Conservation (phyloP, 2,797 vertebrate genomes). For the Chloroceryle amazona region DNA sequence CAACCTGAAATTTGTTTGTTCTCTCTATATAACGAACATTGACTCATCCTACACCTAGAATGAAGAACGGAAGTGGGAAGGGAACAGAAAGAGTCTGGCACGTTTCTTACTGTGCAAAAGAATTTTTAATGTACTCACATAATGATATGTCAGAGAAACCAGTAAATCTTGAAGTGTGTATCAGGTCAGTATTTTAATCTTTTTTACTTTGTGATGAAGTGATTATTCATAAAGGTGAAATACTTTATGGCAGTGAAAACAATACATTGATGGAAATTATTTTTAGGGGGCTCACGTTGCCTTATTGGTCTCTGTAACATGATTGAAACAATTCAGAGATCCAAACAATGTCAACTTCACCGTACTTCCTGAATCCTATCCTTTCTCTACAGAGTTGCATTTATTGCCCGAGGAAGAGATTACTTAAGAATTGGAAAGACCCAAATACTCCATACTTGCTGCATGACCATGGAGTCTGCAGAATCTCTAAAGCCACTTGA, state of each 20-base stretch:
- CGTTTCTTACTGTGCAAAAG: not conserved
- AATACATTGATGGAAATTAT: not conserved
- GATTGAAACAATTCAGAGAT: conserved; percentile 6
- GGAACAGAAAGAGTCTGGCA: not conserved
- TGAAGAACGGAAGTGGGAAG: not conserved
- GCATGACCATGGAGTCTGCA: not conserved
- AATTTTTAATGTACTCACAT: conserved; percentile 13
- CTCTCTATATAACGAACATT: not conserved
- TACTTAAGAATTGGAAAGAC: conserved; percentile 1
- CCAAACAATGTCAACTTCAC: not conserved
- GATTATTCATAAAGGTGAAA: not conserved
- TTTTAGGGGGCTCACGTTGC: not conserved
- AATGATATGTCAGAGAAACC: not conserved
- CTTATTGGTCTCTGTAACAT: not conserved
- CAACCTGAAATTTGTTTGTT: not conserved
- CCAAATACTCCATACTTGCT: not conserved
- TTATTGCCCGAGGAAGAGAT: not conserved
- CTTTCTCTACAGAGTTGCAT: not conserved
- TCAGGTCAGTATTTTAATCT: not conserved
- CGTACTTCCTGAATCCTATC: not conserved
- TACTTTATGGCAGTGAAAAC: not conserved
- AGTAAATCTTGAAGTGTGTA: conserved; percentile 1
- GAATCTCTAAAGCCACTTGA: conserved; percentile 6
- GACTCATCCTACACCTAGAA: not conserved
- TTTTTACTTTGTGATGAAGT: conserved; percentile 4